Base-by-base conservation (phyloP, 2,888 invertebrate genomes). In the Diadegma fenestrale region DNA sequence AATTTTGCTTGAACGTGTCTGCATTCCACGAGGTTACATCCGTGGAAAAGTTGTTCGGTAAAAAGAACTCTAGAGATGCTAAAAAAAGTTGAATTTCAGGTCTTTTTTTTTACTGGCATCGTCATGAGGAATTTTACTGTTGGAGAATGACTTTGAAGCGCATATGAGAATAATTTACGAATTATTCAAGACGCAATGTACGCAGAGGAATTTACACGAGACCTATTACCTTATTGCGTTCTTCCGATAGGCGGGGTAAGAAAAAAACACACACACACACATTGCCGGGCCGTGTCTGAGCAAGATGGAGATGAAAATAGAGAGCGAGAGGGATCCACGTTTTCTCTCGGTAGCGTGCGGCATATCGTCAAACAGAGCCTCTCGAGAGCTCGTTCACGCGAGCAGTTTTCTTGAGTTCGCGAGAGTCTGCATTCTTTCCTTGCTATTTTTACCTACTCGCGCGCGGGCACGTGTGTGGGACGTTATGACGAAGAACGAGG, bases 341-440 rank as follows among this genome's bases (percentile, higher is more conserved):
- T 75, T 64, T 51, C 48, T 51, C 51, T 51, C n/a, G 22, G 51
- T 14, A 54, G 71, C 8, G 33, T 43, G 71, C 30, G 45, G 26
- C 30, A 43, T 48, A 64, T 37, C 63, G 63, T 33, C 45, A 45
- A 66, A 68, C 10, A 58, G 54, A 54, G 68, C 26, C 63, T 73
- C 76, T 43, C 72, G 77, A 10, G 48, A n/a, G 48, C 64, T 51
- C 37, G 41, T 63, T 76, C 76, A 45, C 63, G 76, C 63, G 64
- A 66, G 48, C 63, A 30, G 75, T 73, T 83, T 73, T 41, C 79
- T 54, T 66, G 76, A 79, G 84, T 85, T 80, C 82, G 33, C 54
- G 72, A 80, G 80, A 71, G 79, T 76, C 85, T 85, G 85, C 85
- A 85, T 85, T 85, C 85, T 85, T 85, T 76, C 22, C 76, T 85